Conservation (phyloP, 1,140 invertebrate genomes). For the Hypothenemus hampei region DNA sequence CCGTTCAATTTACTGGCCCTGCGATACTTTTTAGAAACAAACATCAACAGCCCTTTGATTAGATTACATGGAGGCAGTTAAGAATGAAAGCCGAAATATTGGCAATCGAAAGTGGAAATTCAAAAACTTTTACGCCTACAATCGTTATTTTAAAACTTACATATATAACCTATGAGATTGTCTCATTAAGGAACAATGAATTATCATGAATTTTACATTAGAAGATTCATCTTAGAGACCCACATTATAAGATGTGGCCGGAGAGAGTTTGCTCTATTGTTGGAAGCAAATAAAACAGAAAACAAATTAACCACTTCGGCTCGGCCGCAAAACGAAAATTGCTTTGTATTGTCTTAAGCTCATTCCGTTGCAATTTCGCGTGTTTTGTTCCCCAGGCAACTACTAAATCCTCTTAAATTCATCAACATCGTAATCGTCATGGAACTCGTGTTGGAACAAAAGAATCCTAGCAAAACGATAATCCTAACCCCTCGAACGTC, state of each 20-base stretch:
- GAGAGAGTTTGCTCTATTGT: constrained; percentile 1
- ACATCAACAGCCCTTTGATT: constrained; percentile 18
- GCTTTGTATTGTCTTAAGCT: constrained; percentile 21
- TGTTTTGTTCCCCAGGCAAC: constrained; percentile 5
- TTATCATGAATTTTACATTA: too few species aligned
- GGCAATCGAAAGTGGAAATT: too few species aligned
- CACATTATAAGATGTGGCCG: too few species aligned
- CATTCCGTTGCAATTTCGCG: constrained; percentile 13
- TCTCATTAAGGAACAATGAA: too few species aligned
- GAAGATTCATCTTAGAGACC: too few species aligned
- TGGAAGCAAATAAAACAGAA: constrained; percentile 2
- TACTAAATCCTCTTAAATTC: constrained; percentile 22
- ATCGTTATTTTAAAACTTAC: too few species aligned
- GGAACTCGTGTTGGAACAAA: constrained; percentile 22
- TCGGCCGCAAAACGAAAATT: constrained; percentile 16
- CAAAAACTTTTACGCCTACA: too few species aligned
- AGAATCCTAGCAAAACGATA: constrained; percentile 14
- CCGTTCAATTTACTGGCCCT: constrained; percentile 11
- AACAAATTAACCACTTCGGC: constrained; percentile 13
- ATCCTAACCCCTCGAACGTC: constrained; percentile 17
- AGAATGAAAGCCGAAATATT: too few species aligned
- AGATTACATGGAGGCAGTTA: too few species aligned
- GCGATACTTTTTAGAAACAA: constrained; percentile 3
- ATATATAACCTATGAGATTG: too few species aligned
- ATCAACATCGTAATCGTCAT: constrained; percentile 15